phyloP scores from a whole-genome alignment of 2,113 vertebrate species.

The Platichthys stellatus region DNA sequence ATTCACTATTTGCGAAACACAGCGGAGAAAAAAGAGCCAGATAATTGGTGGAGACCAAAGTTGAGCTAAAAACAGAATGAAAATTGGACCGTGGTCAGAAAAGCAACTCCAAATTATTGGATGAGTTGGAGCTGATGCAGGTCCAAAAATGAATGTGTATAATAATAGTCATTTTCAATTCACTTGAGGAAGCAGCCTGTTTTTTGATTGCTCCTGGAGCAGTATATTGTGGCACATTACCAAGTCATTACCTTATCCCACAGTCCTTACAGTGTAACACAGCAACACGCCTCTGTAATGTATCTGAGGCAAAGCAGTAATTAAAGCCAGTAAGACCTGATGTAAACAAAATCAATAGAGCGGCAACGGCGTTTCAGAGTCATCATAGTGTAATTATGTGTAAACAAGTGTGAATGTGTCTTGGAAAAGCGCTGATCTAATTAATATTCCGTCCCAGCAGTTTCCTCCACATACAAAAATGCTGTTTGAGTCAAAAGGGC shows the following conservation, averaged over 20 bases:
- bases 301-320: slow-evolving; percentile 1
- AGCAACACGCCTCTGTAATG: not conserved
- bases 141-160: too few relatives aligned
- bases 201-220: not conserved
- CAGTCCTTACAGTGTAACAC: not conserved
- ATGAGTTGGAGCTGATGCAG: too few relatives aligned
- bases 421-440: slow-evolving; percentile 16
- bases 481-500: slow-evolving; percentile 19
- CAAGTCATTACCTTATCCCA: not conserved
- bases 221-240: not conserved
- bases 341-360: slow-evolving; percentile 16
- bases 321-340: slow-evolving; percentile 10
- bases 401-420: slow-evolving; percentile 6
- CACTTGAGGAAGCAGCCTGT: not conserved
- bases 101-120: not conserved
- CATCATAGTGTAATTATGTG: slow-evolving; percentile 9
- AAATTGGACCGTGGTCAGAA: not conserved
- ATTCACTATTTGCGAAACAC: too few relatives aligned
- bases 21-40: not conserved
- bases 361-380: slow-evolving; percentile 3
- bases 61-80: not conserved
- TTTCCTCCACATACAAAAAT: slow-evolving; percentile 3
- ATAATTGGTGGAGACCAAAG: too few relatives aligned
- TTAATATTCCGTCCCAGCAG: slow-evolving; percentile 24
- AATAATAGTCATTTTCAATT: too few relatives aligned